Evolutionary conservation across 2,888 invertebrate species (phyloP).

Genomic region (Phengaris arion): DNA sequence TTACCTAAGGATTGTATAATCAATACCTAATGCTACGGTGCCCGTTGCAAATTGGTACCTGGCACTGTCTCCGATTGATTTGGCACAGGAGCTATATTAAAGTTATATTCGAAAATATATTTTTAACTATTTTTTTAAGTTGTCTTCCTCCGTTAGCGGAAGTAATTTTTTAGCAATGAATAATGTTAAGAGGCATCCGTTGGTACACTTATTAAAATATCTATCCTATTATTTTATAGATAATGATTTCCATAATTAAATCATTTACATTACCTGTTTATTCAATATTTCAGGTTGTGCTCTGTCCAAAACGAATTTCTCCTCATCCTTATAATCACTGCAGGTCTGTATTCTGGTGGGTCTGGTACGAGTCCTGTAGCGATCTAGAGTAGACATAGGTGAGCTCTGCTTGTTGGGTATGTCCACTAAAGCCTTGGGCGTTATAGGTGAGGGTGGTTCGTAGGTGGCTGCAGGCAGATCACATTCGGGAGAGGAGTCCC

Average conservation of each 20-base stretch:
- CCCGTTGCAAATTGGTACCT: slow-evolving; percentile 11
- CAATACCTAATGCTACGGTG: slow-evolving; percentile 3
- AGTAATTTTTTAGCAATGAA: background rate
- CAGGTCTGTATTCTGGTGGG: slow-evolving; percentile 63
- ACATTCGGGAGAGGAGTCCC: slow-evolving; percentile 61
- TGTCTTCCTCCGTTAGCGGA: background rate
- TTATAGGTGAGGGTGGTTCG: slow-evolving; percentile 61
- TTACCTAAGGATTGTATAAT: slow-evolving; percentile 16
- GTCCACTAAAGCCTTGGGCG: slow-evolving; percentile 54
- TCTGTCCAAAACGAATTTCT: slow-evolving; percentile 85
- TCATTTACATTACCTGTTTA: slow-evolving; percentile 60
- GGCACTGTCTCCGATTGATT: slow-evolving; percentile 13
- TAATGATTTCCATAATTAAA: background rate
- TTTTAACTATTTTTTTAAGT: too few relatives aligned
- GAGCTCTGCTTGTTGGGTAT: slow-evolving; percentile 51
- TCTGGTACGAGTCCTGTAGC: slow-evolving; percentile 67
- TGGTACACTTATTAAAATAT: too few relatives aligned
- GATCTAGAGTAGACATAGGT: slow-evolving; percentile 72
- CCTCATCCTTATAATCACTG: slow-evolving; percentile 74
- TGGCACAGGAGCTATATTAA: background rate
- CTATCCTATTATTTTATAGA: background rate
- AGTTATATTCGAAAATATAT: background rate
- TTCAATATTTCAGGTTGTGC: slow-evolving; percentile 79
- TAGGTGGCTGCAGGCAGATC: slow-evolving; percentile 57
- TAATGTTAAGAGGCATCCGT: too few relatives aligned